A percentile compares a stretch with the other conserved stretches of the same genome.
phyloP scores from a whole-genome alignment of 2,888 invertebrate species.

The Eledona agricola region DNA sequence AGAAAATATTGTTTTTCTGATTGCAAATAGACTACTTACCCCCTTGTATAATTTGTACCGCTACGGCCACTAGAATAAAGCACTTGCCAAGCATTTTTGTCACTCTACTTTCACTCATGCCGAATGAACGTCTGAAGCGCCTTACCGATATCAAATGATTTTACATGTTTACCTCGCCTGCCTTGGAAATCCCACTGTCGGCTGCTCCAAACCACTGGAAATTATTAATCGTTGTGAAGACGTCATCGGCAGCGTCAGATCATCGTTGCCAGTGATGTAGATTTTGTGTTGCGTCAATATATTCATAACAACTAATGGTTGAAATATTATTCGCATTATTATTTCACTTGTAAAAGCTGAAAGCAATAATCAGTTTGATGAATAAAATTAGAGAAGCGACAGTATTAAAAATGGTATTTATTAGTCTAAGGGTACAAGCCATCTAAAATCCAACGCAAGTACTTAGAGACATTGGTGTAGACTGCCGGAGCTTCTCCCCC shows the following conservation, averaged over 20 bases:
- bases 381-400: not conserved
- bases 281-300: too few relatives aligned
- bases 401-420: not conserved
- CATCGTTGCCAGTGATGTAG: conserved; percentile 3
- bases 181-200: conserved; percentile 49
- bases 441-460: conserved; percentile 70
- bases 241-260: too few relatives aligned
- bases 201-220: conserved; percentile 17
- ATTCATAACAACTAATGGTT: too few relatives aligned
- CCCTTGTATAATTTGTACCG: not conserved
- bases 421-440: conserved; percentile 49
- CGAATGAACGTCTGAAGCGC: conserved; percentile 14
- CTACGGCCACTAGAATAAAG: not conserved
- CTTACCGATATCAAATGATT: conserved; percentile 43
- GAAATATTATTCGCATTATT: too few relatives aligned
- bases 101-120: not conserved
- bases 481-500: conserved; percentile 68
- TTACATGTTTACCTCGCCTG: conserved; percentile 41
- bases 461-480: conserved; percentile 67
- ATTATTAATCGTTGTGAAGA: conserved; percentile 6
- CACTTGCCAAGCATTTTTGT: conserved; percentile 9
- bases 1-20: too few relatives aligned
- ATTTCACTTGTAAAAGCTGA: not conserved
- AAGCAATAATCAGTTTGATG: not conserved
- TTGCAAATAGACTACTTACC: too few relatives aligned